Base-by-base conservation (phyloP, 2,888 invertebrate species). In the Sisyra terminalis region DNA sequence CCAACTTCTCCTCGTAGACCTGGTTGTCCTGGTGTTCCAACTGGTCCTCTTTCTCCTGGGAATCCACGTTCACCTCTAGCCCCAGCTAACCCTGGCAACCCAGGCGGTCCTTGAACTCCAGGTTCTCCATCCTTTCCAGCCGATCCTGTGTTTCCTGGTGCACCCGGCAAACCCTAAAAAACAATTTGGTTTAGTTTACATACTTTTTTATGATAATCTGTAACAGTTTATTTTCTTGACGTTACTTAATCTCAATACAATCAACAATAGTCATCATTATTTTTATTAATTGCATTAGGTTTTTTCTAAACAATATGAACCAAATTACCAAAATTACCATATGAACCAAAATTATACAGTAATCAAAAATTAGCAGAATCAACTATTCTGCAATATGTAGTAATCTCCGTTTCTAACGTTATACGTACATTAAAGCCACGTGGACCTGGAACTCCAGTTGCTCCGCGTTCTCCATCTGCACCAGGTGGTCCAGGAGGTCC, bases 151-250 rank as follows among this genome's bases (percentile, higher is more conserved):
- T 71, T 71, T 2, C 86, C 86, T 29, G 78, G 69, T 30, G 73
- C 58, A 10, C 86, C 86, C 13, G 85, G 84, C 54, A 83, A 67
- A 32, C 81, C 81, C 76, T 78, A n/a, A n/a, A n/a, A n/a, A n/a
- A 46, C 13, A 39, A 11, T 30, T 40, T 30, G 9, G 9, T 29
- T 17, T n/a, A 31, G 13, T 17, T 40, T 40, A 11, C 14, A 15
- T 3, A 31, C 10, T 31, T 29, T 7, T n/a, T 3, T 14, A 11
- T n/a, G n/a, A n/a, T n/a, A n/a, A n/a, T n/a, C n/a, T n/a, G n/a
- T n/a, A n/a, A n/a, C n/a, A n/a, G n/a, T n/a, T n/a, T n/a, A n/a
- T n/a, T n/a, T n/a, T n/a, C n/a, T n/a, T n/a, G n/a, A n/a, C n/a
- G n/a, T n/a, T n/a, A n/a, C n/a, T n/a, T n/a, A n/a, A n/a, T n/a